A percentile compares a stretch with the other conserved stretches of the same genome.
Evolutionary conservation across 1,140 invertebrate genomes (phyloP).

Genomic region (Drosophila triauraria): DNA sequence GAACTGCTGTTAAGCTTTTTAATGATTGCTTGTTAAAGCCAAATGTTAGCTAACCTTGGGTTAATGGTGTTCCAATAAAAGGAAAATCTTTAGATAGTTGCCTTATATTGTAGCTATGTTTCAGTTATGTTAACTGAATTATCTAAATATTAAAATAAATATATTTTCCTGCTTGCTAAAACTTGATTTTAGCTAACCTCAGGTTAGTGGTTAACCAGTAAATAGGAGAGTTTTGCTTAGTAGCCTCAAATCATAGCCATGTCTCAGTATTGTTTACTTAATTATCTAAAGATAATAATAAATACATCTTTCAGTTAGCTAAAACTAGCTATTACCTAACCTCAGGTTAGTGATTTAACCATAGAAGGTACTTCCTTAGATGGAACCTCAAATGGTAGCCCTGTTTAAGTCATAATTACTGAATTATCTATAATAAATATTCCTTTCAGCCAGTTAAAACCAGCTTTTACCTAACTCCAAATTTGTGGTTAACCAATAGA

Average conservation of each 20-base stretch:
- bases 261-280: too few relatives aligned
- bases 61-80: background rate
- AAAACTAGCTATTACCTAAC: too few relatives aligned
- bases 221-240: too few relatives aligned
- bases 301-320: too few relatives aligned
- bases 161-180: background rate
- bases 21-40: conserved; percentile 15
- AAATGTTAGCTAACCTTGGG: background rate
- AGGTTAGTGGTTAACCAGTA: too few relatives aligned
- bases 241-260: too few relatives aligned
- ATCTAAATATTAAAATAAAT: background rate
- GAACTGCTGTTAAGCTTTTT: conserved; percentile 8
- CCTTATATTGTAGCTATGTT: background rate
- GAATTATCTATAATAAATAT: background rate
- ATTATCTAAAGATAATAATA: too few relatives aligned
- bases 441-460: too few relatives aligned
- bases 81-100: background rate
- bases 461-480: background rate
- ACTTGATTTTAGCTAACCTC: background rate
- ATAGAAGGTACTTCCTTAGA: too few relatives aligned
- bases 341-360: too few relatives aligned
- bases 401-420: background rate
- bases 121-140: background rate
- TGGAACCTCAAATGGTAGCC: too few relatives aligned
- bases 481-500: background rate